A percentile compares a stretch with the other conserved stretches of the same genome.
Evolutionary conservation across 2,113 vertebrate genomes (phyloP).

Genomic region (Eupsittula cactorum): DNA sequence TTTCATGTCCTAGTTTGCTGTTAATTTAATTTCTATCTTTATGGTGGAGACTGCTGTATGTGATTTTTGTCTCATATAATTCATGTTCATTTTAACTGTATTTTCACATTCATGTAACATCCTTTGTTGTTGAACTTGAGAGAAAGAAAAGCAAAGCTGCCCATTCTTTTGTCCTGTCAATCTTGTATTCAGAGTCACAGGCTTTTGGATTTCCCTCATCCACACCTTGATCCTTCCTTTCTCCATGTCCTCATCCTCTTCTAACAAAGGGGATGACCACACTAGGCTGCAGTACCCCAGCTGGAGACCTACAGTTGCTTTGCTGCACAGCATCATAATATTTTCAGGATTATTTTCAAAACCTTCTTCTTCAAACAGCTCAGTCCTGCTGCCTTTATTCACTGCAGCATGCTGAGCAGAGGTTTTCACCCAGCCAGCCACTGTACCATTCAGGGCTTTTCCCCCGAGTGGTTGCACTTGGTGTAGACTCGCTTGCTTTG

Average conservation of each 20-base stretch:
- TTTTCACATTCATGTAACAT: not conserved
- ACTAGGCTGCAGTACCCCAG: not conserved
- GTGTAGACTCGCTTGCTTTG: not conserved
- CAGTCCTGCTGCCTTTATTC: not conserved
- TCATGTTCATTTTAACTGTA: not conserved
- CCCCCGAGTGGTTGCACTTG: not conserved
- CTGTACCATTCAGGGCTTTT: not conserved
- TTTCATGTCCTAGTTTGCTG: not conserved
- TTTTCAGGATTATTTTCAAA: conserved; percentile 45
- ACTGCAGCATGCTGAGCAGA: not conserved
- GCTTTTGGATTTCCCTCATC: not conserved
- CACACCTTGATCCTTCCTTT: not conserved
- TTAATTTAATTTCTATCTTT: not conserved
- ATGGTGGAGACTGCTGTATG: not conserved
- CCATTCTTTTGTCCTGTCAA: not conserved
- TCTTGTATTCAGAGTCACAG: not conserved
- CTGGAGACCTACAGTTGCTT: not conserved
- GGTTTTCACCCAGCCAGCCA: not conserved
- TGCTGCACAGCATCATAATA: not conserved
- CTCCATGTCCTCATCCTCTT: not conserved
- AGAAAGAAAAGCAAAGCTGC: not conserved
- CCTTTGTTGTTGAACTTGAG: not conserved
- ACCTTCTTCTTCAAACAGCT: not conserved
- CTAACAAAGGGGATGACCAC: not conserved
- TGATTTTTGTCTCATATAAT: not conserved